Conservation (phyloP, 2,113 vertebrate genomes). For the Macquaria ambigua region DNA sequence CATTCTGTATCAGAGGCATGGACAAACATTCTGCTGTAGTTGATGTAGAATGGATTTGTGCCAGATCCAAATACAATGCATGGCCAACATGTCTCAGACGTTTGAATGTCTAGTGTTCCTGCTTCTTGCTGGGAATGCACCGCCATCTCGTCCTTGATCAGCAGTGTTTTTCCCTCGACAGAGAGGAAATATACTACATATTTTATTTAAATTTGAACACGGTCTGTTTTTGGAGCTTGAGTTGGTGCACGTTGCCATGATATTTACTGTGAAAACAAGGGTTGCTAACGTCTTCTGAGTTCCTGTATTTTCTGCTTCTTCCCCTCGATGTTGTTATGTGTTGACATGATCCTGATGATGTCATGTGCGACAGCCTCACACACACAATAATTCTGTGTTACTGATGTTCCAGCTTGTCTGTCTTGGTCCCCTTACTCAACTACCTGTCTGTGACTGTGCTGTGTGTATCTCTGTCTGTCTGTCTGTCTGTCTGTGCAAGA, state of each 20-base stretch:
- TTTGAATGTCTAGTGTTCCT: background rate
- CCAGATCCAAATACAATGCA: background rate
- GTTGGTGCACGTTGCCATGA: background rate
- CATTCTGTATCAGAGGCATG: background rate
- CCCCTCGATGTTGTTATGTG: background rate
- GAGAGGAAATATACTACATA: too few relatives aligned
- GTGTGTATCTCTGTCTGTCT: constrained; percentile 25
- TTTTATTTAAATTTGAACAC: too few relatives aligned
- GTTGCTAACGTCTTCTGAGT: background rate
- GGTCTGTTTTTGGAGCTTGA: background rate
- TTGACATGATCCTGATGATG: constrained; percentile 12
- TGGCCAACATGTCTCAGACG: background rate
- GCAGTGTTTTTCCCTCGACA: background rate
- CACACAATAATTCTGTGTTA: constrained; percentile 8
- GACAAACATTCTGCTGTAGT: background rate
- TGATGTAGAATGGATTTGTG: background rate
- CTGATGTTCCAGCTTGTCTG: constrained; percentile 47
- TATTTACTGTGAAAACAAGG: constrained; percentile 7
- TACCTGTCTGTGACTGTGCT: constrained; percentile 35
- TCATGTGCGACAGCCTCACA: constrained; percentile 44
- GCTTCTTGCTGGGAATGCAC: background rate
- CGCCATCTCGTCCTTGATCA: background rate
- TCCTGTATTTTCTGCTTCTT: constrained; percentile 35
- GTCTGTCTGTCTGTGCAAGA: constrained; percentile 31
- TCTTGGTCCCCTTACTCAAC: constrained; percentile 18